Conservation (phyloP, 2,797 vertebrate species). For the Buphagus erythrorhynchus region DNA sequence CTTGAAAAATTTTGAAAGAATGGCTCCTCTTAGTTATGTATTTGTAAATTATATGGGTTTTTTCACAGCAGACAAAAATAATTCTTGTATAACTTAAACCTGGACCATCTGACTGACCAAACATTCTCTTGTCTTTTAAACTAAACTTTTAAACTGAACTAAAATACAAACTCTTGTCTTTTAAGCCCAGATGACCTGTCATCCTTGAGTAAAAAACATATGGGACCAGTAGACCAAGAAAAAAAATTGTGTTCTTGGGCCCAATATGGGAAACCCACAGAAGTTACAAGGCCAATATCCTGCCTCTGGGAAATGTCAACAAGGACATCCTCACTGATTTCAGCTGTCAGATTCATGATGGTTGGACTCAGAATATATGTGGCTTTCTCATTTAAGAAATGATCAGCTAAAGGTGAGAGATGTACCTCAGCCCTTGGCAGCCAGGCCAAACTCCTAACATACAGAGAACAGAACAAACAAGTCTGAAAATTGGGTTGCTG, state of each 20-base stretch:
- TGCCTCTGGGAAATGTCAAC: background rate
- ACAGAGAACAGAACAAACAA: background rate
- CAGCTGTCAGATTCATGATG: background rate
- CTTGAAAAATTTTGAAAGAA: background rate
- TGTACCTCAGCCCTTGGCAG: background rate
- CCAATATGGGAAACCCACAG: background rate
- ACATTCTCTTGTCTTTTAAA: background rate
- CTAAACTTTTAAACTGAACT: background rate
- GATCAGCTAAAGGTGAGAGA: background rate
- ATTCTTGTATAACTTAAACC: background rate
- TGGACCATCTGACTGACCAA: accelerated
- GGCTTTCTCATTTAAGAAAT: background rate
- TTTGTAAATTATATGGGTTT: background rate
- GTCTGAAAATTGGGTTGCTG: background rate
- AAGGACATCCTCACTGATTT: background rate
- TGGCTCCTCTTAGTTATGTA: accelerated
- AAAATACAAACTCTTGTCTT: background rate
- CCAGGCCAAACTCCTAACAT: background rate
- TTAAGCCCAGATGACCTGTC: background rate
- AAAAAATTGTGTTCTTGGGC: background rate
- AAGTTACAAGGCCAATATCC: background rate
- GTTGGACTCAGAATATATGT: background rate
- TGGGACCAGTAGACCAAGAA: background rate
- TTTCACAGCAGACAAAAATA: background rate
- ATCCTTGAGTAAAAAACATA: background rate